Percentiles rank a stretch among this genome's conserved stretches.
Evolutionary conservation across 2,888 invertebrate species (phyloP).

Genomic region (Eupithecia subumbrata): DNA sequence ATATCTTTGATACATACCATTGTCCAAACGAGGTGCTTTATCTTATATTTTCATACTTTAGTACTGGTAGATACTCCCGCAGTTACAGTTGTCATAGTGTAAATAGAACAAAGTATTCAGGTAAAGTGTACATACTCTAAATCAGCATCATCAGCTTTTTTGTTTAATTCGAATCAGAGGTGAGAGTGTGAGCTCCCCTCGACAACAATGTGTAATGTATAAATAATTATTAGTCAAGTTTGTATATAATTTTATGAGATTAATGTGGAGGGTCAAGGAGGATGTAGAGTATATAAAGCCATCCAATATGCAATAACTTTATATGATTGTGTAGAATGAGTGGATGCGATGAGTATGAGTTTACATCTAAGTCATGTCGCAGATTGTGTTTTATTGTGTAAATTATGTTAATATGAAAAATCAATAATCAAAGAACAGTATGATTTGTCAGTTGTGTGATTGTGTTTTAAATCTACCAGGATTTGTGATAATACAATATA

Average conservation of each 20-base stretch:
- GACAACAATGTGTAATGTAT: slow-evolving; percentile 72
- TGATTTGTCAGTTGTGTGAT: slow-evolving; percentile 86
- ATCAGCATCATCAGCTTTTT: slow-evolving; percentile 66
- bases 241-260: slow-evolving; percentile 83
- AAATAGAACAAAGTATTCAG: slow-evolving; percentile 64
- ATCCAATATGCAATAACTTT: slow-evolving; percentile 82
- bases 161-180: slow-evolving; percentile 56
- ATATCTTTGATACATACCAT: slow-evolving; percentile 85
- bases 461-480: slow-evolving; percentile 89
- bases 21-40: slow-evolving; percentile 85
- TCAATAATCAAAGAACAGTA: slow-evolving; percentile 81
- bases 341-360: slow-evolving; percentile 73
- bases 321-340: slow-evolving; percentile 78
- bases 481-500: slow-evolving; percentile 90
- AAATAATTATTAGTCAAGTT: slow-evolving; percentile 80
- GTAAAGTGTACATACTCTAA: slow-evolving; percentile 59
- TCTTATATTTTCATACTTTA: slow-evolving; percentile 85
- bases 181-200: slow-evolving; percentile 59
- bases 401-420: slow-evolving; percentile 83
- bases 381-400: slow-evolving; percentile 83
- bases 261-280: slow-evolving; percentile 75
- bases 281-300: slow-evolving; percentile 79
- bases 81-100: slow-evolving; percentile 71
- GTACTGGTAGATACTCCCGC: slow-evolving; percentile 84
- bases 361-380: slow-evolving; percentile 80